Conservation (phyloP, 2,888 invertebrate species). For the Gymnosoma rotundatum region DNA sequence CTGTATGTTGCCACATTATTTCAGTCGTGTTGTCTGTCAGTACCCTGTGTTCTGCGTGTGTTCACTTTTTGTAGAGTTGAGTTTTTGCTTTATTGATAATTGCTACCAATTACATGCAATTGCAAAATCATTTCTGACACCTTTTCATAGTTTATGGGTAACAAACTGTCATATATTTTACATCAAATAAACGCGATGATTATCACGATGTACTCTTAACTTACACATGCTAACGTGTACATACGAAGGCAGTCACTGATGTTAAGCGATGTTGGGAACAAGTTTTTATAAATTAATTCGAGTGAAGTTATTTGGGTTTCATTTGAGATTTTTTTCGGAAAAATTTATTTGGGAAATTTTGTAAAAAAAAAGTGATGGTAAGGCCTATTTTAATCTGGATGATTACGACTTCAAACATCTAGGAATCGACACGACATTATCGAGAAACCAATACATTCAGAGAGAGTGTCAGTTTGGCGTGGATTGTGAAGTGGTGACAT, state of each 20-base stretch:
- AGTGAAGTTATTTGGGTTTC: too few relatives aligned
- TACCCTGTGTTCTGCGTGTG: constrained; percentile 16
- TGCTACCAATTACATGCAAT: constrained; percentile 81
- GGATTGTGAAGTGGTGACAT: too few relatives aligned
- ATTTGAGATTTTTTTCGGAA: too few relatives aligned
- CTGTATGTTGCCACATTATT: background rate
- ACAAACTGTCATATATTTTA: constrained; percentile 71
- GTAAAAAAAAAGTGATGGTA: too few relatives aligned
- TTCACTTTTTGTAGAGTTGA: constrained; percentile 34
- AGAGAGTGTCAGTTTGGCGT: too few relatives aligned
- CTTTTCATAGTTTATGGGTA: constrained; percentile 72
- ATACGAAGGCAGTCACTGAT: background rate
- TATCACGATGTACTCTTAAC: constrained; percentile 57
- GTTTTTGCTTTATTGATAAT: constrained; percentile 74
- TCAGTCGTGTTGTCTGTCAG: background rate
- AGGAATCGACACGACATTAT: too few relatives aligned
- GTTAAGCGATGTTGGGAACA: background rate
- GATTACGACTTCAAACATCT: too few relatives aligned
- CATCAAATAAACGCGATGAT: constrained; percentile 71
- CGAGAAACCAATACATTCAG: too few relatives aligned
- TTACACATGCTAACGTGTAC: background rate
- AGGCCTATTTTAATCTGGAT: too few relatives aligned
- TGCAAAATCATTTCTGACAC: constrained; percentile 76
- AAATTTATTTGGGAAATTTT: too few relatives aligned
- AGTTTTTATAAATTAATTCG: too few relatives aligned